These are phyloP conservation scores for Drosophila multiciliata DNA, from an alignment of 2,888 invertebrate genomes.

Conservation along the genomic window DNA sequence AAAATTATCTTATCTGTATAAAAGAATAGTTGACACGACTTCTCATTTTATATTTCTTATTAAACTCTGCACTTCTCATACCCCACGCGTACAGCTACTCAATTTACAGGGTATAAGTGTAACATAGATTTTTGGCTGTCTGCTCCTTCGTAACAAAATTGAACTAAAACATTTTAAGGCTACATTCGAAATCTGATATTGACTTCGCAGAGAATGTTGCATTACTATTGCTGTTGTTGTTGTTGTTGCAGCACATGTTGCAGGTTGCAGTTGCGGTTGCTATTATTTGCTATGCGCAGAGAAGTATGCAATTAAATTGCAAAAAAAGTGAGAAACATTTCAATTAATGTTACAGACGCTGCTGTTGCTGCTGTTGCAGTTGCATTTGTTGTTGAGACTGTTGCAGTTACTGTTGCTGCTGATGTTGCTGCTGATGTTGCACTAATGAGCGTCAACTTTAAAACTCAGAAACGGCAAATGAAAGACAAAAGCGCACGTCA, in stretches of 20 bases:
- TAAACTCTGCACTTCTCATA: background rate
- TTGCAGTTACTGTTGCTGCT: slow-evolving; percentile 7
- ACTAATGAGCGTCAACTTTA: slow-evolving; percentile 76
- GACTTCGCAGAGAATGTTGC: slow-evolving; percentile 32
- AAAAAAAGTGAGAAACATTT: slow-evolving; percentile 76
- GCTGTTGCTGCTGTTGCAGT: slow-evolving; percentile 11
- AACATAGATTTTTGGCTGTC: slow-evolving; percentile 7
- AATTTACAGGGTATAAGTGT: slow-evolving; percentile 15
- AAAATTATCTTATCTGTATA: background rate
- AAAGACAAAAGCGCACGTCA: slow-evolving; percentile 62
- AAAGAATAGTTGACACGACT: background rate
- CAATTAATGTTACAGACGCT: slow-evolving; percentile 68
- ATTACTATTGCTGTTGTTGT: slow-evolving; percentile 10
- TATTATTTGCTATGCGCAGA: slow-evolving; percentile 63
- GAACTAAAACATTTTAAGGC: slow-evolving; percentile 33
- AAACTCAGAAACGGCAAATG: slow-evolving; percentile 51
- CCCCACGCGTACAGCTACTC: background rate
- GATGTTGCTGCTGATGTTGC: slow-evolving; percentile 33
- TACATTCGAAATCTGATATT: slow-evolving; percentile 29
- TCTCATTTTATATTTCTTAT: background rate
- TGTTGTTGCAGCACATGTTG: slow-evolving; percentile 14
- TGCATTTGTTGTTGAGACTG: background rate
- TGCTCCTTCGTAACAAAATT: slow-evolving; percentile 7
- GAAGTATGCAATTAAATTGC: slow-evolving; percentile 72
- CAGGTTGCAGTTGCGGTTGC: slow-evolving; percentile 35